phyloP scores from a whole-genome alignment of 2,888 invertebrate genomes.

The Microplitis deprimator region DNA sequence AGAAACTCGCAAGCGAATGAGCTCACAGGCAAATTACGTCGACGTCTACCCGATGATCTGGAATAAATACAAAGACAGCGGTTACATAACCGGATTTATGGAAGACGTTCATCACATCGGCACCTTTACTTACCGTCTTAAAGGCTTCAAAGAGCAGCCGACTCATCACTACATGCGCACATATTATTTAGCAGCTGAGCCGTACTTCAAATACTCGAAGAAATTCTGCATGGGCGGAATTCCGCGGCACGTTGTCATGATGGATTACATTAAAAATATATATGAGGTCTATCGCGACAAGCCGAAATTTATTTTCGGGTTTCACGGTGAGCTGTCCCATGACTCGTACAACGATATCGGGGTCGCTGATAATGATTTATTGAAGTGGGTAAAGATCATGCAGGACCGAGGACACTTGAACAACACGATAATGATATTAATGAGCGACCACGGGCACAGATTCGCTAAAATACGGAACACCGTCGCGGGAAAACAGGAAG shows the following conservation, averaged over 20 bases:
- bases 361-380: conserved; percentile 82
- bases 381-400: conserved; percentile 78
- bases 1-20: conserved; percentile 82
- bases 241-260: conserved; percentile 81
- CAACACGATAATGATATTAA: conserved; percentile 86
- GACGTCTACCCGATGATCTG: conserved; percentile 90
- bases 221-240: conserved; percentile 77
- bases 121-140: conserved; percentile 91
- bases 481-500: conserved; percentile 92
- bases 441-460: conserved; percentile 95
- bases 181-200: conserved; percentile 80
- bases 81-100: conserved; percentile 84
- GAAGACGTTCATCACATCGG: conserved; percentile 90
- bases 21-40: conserved; percentile 76
- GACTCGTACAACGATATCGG: conserved; percentile 86
- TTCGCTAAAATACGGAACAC: conserved; percentile 87
- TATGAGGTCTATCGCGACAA: conserved; percentile 77
- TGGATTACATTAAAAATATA: conserved; percentile 74
- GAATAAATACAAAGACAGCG: conserved; percentile 81
- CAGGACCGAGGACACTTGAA: conserved; percentile 78
- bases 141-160: conserved; percentile 86
- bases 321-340: conserved; percentile 91
- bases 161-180: conserved; percentile 93
- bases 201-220: conserved; percentile 74
- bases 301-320: conserved; percentile 88